These are phyloP conservation scores for Pandion haliaetus DNA, from an alignment of 2,113 vertebrate genomes.

Conservation along the genomic window DNA sequence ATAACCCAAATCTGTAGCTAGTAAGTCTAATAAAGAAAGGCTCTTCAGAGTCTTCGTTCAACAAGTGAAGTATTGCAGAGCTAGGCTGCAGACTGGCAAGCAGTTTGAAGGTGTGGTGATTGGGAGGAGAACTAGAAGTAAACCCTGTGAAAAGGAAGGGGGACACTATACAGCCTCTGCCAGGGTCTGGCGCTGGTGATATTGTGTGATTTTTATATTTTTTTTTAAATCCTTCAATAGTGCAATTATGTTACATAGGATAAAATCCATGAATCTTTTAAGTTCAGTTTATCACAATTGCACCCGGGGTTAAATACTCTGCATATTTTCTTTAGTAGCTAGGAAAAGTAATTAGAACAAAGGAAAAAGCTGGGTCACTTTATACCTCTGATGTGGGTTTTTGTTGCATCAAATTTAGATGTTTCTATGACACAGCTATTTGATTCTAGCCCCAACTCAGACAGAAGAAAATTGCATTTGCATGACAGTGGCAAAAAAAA, in stretches of 20 bases:
- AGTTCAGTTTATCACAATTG: neutral
- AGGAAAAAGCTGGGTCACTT: neutral
- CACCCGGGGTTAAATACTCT: neutral
- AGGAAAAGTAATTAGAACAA: neutral
- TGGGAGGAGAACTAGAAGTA: neutral
- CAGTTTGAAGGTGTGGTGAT: neutral
- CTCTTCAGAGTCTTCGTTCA: neutral
- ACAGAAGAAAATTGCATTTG: constrained; percentile 47
- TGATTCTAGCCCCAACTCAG: constrained; percentile 37
- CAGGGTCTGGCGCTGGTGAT: neutral
- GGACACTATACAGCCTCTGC: neutral
- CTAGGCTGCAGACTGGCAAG: neutral
- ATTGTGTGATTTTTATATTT: neutral
- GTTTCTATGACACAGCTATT: constrained; percentile 35
- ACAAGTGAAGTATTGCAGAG: neutral
- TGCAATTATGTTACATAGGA: neutral
- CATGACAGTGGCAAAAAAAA: constrained; percentile 15
- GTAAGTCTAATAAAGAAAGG: neutral
- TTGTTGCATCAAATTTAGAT: constrained; percentile 6
- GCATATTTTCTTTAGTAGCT: neutral
- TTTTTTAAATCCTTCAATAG: neutral
- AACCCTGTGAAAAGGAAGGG: neutral
- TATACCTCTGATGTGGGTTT: neutral
- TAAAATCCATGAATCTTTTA: neutral
- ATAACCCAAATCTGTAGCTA: neutral